Conservation (phyloP, 2,888 invertebrate genomes). For the Sphaeridia pumilis region DNA sequence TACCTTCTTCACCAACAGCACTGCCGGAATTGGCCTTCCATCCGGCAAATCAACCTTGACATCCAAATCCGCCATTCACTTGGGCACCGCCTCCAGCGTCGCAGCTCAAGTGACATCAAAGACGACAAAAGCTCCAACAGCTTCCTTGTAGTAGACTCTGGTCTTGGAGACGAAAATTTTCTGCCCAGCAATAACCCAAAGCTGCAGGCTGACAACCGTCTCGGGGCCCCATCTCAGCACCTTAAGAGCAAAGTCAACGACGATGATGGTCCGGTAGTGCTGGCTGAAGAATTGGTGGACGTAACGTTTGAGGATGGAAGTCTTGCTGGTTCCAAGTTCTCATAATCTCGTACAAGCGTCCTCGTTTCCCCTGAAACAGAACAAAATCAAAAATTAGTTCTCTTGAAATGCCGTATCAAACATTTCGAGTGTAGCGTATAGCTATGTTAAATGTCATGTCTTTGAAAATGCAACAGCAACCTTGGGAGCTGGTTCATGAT, state of each 20-base stretch:
- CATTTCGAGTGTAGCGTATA: not conserved
- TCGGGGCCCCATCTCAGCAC: constrained; percentile 91
- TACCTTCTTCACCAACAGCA: constrained; percentile 91
- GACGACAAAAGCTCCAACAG: constrained; percentile 91
- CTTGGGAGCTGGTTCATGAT: constrained; percentile 29
- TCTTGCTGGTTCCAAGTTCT: constrained; percentile 91
- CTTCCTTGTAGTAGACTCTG: constrained; percentile 94
- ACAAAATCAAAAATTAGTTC: not conserved
- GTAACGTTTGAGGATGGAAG: constrained; percentile 96
- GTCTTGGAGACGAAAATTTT: constrained; percentile 99
- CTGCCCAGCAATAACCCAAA: constrained; percentile 98
- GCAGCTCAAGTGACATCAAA: constrained; percentile 84
- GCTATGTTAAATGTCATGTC: not conserved
- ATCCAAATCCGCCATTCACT: constrained; percentile 97
- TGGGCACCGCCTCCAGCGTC: constrained; percentile 85
- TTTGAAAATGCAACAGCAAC: constrained; percentile 10
- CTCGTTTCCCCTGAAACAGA: constrained; percentile 44
- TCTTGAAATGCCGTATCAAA: not conserved
- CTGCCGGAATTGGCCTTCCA: constrained; percentile 86
- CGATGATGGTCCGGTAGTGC: constrained; percentile 97
- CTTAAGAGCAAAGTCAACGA: constrained; percentile 96
- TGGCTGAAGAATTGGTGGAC: constrained; percentile 99
- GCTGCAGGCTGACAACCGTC: constrained; percentile 81
- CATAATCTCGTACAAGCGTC: constrained; percentile 92
- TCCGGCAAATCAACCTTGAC: constrained; percentile 89